These are phyloP conservation scores for Drosophila ohnishii DNA, from an alignment of 1,140 invertebrate genomes.

Conservation along the genomic window DNA sequence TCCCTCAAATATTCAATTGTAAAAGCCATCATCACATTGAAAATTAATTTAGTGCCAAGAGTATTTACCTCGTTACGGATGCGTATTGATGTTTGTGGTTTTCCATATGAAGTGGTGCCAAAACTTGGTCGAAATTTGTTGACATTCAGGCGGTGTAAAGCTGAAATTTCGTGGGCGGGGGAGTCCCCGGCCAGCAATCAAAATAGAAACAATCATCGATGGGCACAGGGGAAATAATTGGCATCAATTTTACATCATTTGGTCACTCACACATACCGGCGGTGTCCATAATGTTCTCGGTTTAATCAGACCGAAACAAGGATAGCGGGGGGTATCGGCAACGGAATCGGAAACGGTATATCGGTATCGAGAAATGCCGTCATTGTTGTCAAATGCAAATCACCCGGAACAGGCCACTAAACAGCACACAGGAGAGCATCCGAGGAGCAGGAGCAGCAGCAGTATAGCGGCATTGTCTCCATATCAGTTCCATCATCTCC, in stretches of 20 bases:
- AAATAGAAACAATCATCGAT: conserved; percentile 44
- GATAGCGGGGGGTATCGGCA: conserved; percentile 7
- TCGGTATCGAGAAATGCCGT: conserved; percentile 48
- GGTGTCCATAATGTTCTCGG: conserved; percentile 27
- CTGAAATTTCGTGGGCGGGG: neutral
- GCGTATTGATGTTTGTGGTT: conserved; percentile 38
- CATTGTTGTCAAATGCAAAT: conserved; percentile 76
- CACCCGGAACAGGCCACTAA: conserved; percentile 65
- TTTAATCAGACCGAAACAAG: conserved; percentile 36
- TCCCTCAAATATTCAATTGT: conserved; percentile 1
- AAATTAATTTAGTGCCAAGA: conserved; percentile 44
- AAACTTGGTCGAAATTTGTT: conserved; percentile 45
- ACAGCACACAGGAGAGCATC: conserved; percentile 37
- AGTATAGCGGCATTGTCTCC: conserved; percentile 34
- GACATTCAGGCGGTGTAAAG: conserved; percentile 19
- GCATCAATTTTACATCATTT: conserved; percentile 60
- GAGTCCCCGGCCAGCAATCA: conserved; percentile 40
- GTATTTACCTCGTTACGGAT: conserved; percentile 41
- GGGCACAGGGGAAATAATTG: conserved; percentile 67
- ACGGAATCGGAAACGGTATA: conserved; percentile 25
- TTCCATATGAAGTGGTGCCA: conserved; percentile 11
- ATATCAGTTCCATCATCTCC: conserved; percentile 7
- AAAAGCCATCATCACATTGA: neutral
- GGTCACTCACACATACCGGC: conserved; percentile 43
- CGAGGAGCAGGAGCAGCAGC: neutral